Percentiles rank a stretch among this genome's conserved stretches.
phyloP scores from a whole-genome alignment of 1,140 invertebrate species.

The Batillaria attramentaria region DNA sequence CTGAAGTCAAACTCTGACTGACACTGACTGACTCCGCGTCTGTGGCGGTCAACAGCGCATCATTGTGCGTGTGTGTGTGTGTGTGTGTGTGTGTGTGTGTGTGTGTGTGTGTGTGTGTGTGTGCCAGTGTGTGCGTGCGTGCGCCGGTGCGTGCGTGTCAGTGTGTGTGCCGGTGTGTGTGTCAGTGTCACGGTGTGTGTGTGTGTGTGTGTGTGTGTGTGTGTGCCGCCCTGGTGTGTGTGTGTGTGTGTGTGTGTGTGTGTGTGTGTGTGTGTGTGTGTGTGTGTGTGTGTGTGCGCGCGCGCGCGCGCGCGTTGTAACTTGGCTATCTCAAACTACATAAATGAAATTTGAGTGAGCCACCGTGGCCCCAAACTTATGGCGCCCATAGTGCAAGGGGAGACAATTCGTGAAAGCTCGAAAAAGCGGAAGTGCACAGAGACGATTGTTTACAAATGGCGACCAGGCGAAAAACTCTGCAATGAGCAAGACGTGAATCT shows the following conservation, averaged over 20 bases:
- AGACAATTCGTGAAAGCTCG: neutral
- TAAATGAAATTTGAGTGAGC: neutral
- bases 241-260: slow-evolving; percentile 14
- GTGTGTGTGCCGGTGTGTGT: slow-evolving; percentile 3
- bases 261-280: slow-evolving; percentile 13
- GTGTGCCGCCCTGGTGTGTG: neutral
- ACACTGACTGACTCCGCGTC: too few species aligned
- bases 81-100: neutral
- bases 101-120: neutral
- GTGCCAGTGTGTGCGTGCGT: slow-evolving; percentile 2
- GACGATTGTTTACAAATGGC: neutral
- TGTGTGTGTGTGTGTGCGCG: neutral
- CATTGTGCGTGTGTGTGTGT: neutral
- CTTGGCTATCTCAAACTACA: neutral
- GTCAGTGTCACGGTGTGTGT: neutral
- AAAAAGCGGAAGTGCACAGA: neutral
- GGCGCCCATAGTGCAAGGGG: neutral
- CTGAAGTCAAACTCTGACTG: too few species aligned
- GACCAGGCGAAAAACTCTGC: too few species aligned
- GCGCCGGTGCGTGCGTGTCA: neutral
- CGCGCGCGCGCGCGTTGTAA: neutral
- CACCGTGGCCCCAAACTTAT: neutral
- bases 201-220: slow-evolving; percentile 7
- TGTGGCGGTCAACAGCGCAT: too few species aligned
- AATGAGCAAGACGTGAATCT: too few species aligned